A percentile compares a stretch with the other conserved stretches of the same genome.
phyloP scores from a whole-genome alignment of 2,113 vertebrate species.

The Platycercus adscitus region DNA sequence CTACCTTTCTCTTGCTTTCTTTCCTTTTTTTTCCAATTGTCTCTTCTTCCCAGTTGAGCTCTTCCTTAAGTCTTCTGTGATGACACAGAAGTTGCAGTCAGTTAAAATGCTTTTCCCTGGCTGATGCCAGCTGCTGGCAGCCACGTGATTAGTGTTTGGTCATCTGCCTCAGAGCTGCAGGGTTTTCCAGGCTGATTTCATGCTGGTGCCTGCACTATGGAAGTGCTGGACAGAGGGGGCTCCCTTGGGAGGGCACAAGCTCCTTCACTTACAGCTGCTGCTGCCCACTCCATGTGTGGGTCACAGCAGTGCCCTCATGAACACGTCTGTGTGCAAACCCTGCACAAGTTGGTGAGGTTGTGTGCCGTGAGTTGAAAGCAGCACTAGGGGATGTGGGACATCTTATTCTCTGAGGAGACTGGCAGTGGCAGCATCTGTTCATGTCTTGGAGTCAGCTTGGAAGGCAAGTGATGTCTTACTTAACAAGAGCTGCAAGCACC shows the following conservation, averaged over 20 bases:
- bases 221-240: neutral
- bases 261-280: neutral
- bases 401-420: neutral
- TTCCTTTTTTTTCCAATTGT: neutral
- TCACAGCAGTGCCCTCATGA: accelerated
- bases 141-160: neutral
- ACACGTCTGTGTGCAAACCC: neutral
- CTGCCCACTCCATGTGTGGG: accelerated
- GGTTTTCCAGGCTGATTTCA: neutral
- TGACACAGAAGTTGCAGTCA: neutral
- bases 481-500: accelerated
- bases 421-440: neutral
- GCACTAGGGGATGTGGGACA: neutral
- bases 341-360: accelerated
- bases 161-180: neutral
- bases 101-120: neutral
- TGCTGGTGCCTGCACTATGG: accelerated
- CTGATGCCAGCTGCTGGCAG: neutral
- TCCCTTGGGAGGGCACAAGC: neutral
- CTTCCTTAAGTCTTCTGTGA: neutral
- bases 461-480: neutral
- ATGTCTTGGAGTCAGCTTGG: neutral
- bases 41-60: neutral
- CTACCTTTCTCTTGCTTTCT: neutral
- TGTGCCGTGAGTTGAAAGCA: neutral